phyloP scores from a whole-genome alignment of 2,113 vertebrate genomes.

The Istiophorus platypterus region DNA sequence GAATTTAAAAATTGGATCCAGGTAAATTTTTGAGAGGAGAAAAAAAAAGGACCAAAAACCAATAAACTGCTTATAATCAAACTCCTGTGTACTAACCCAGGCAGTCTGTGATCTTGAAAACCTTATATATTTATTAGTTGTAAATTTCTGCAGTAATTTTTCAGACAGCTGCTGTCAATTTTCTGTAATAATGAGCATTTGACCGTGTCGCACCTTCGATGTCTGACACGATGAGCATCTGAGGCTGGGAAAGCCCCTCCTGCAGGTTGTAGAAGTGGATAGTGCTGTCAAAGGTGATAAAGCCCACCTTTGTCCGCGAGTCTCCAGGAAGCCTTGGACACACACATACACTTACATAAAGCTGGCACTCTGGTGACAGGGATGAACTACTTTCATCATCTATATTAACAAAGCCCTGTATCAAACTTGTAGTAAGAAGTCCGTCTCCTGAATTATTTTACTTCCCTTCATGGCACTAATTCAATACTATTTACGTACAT shows the following conservation, averaged over 20 bases:
- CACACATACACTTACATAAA: neutral
- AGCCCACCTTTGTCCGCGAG: conserved; percentile 96
- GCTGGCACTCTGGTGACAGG: neutral
- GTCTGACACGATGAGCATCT: conserved; percentile 98
- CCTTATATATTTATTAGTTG: neutral
- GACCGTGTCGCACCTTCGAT: conserved; percentile 90
- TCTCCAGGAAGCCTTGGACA: conserved; percentile 93
- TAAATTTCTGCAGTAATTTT: neutral
- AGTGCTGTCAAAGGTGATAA: conserved; percentile 98
- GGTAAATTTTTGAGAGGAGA: neutral
- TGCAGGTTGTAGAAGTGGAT: conserved; percentile 99
- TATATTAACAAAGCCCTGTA: neutral
- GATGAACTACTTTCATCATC: neutral
- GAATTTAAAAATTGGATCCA: neutral
- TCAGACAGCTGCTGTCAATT: neutral
- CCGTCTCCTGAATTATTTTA: neutral
- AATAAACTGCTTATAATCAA: too few relatives aligned
- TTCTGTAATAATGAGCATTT: conserved; percentile 6
- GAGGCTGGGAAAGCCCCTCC: conserved; percentile 97
- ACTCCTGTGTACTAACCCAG: neutral
- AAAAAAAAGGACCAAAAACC: too few relatives aligned
- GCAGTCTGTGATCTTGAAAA: neutral
- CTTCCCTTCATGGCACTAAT: neutral
- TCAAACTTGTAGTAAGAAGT: neutral
- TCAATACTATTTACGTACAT: neutral